phyloP scores from a whole-genome alignment of 1,140 invertebrate genomes.

The Drosophila cardini region DNA sequence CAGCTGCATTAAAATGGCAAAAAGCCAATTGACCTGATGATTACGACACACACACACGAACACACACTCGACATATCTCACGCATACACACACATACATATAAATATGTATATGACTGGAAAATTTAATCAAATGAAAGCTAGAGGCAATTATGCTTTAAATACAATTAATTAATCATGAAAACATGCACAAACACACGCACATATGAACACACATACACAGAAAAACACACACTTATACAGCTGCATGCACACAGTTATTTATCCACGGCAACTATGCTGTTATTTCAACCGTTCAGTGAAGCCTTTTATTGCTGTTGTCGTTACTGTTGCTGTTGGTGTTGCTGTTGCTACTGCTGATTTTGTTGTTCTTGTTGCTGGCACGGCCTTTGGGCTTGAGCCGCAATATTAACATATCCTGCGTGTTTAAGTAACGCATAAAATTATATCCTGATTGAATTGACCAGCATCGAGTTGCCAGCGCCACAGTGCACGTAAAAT shows the following conservation, averaged over 20 bases:
- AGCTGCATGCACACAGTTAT: constrained; percentile 31
- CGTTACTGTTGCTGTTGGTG: constrained; percentile 15
- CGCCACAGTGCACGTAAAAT: constrained; percentile 67
- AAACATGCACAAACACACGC: constrained; percentile 54
- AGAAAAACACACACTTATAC: background rate
- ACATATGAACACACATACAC: background rate
- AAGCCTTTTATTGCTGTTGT: constrained; percentile 51
- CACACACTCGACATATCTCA: background rate
- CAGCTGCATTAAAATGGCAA: constrained; percentile 53
- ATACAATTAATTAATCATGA: constrained; percentile 83
- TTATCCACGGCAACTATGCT: constrained; percentile 52
- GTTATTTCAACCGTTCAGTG: constrained; percentile 74
- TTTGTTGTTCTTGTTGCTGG: constrained; percentile 9
- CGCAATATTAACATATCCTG: constrained; percentile 81
- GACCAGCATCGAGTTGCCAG: constrained; percentile 42
- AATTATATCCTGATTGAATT: constrained; percentile 82
- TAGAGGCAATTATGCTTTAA: constrained; percentile 83
- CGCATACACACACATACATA: background rate
- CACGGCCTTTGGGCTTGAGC: constrained; percentile 38
- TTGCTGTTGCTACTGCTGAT: constrained; percentile 1
- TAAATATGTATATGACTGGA: constrained; percentile 16
- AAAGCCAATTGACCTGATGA: constrained; percentile 72
- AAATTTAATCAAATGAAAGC: constrained; percentile 83
- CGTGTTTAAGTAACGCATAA: constrained; percentile 82
- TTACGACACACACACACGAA: constrained; percentile 36